These are phyloP conservation scores for Pissodes strobi DNA, from an alignment of 1,140 invertebrate species.

Conservation along the genomic window DNA sequence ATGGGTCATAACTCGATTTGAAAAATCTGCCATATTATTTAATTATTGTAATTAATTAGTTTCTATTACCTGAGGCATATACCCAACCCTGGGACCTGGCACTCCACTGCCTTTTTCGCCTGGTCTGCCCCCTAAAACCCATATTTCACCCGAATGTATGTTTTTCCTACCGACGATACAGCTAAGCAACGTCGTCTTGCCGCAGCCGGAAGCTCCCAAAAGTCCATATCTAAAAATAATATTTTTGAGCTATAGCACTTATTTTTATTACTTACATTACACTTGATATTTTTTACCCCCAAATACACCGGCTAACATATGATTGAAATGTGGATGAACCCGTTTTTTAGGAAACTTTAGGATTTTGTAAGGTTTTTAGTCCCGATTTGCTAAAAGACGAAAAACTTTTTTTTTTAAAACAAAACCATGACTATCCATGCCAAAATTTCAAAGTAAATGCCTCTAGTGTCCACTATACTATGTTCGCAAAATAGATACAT, in stretches of 20 bases:
- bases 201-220: conserved; percentile 82
- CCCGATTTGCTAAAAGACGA: too few species aligned
- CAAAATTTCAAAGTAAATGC: too few species aligned
- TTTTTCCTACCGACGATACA: conserved; percentile 80
- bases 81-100: conserved; percentile 78
- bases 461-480: too few species aligned
- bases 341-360: too few species aligned
- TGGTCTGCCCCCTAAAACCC: conserved; percentile 78
- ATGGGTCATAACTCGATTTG: too few species aligned
- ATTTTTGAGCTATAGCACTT: conserved; percentile 32
- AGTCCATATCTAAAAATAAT: conserved; percentile 82
- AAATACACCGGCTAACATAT: neutral
- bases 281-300: neutral
- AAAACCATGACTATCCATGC: too few species aligned
- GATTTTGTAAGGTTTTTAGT: too few species aligned
- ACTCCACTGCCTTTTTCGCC: conserved; percentile 74
- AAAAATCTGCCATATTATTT: too few species aligned
- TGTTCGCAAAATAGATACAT: too few species aligned
- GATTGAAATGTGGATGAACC: neutral
- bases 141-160: conserved; percentile 75
- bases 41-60: too few species aligned
- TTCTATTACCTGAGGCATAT: conserved; percentile 75
- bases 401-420: too few species aligned
- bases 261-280: neutral
- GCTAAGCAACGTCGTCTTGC: conserved; percentile 83